phyloP scores from a whole-genome alignment of 2,113 vertebrate species.

The Epinephelus moara region DNA sequence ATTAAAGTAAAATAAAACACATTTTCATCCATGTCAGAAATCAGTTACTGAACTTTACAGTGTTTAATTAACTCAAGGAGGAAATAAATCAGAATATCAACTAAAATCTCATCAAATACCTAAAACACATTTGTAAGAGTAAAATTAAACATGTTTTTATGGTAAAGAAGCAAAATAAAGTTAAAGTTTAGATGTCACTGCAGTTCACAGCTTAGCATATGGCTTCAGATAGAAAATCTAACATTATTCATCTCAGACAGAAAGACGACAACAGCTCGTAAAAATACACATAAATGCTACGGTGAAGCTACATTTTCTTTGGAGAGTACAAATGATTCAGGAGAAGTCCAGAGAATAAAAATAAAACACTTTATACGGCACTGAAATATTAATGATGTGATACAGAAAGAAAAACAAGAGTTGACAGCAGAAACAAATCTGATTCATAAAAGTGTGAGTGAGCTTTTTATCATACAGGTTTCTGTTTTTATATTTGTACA shows the following conservation, averaged over 20 bases:
- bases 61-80: not conserved
- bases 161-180: slow-evolving; percentile 29
- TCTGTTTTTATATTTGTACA: no score
- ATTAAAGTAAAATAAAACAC: not conserved
- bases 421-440: not conserved
- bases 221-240: slow-evolving; percentile 64
- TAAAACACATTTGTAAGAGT: not conserved
- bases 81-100: not conserved
- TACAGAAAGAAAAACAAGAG: not conserved
- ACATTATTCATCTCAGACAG: slow-evolving; percentile 12
- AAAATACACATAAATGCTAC: slow-evolving; percentile 51
- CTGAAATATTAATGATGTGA: not conserved
- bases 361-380: not conserved
- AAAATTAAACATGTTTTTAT: not conserved
- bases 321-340: slow-evolving; percentile 21
- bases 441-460: no score
- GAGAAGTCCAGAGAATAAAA: not conserved
- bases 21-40: not conserved
- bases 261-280: slow-evolving; percentile 19
- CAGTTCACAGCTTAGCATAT: slow-evolving; percentile 59
- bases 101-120: not conserved
- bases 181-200: slow-evolving; percentile 42
- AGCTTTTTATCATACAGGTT: not conserved
- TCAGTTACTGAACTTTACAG: not conserved
- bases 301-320: slow-evolving; percentile 59